Conservation (phyloP, 2,113 vertebrate genomes). For the Vidua macroura region DNA sequence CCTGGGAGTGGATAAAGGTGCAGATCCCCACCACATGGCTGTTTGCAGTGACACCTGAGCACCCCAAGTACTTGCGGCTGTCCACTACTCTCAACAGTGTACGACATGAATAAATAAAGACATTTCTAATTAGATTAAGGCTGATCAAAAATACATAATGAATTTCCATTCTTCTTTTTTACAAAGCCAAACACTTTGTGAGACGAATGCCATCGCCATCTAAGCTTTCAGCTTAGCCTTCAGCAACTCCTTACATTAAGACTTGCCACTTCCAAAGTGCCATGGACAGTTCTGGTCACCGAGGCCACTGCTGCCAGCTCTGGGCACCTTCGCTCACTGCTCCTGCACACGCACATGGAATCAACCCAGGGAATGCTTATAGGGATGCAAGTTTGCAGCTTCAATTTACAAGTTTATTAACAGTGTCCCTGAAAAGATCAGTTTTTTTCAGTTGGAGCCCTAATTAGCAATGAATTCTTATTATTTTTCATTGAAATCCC, state of each 20-base stretch:
- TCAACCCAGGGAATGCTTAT: neutral
- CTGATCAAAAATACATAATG: neutral
- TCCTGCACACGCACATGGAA: neutral
- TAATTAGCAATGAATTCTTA: conserved; percentile 67
- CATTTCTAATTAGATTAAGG: neutral
- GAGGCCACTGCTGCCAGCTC: neutral
- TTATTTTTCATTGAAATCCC: conserved; percentile 46
- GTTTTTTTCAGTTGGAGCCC: conserved; percentile 46
- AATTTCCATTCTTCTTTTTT: neutral
- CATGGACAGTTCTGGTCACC: rapidly evolving
- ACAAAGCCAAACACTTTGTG: neutral
- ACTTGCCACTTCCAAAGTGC: neutral
- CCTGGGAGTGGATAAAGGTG: neutral
- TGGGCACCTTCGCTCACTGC: rapidly evolving
- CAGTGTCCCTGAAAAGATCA: neutral
- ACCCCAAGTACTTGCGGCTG: neutral
- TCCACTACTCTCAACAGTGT: neutral
- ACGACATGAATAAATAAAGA: neutral
- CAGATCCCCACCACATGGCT: neutral
- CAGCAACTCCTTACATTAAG: neutral
- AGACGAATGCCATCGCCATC: neutral
- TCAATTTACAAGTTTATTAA: conserved; percentile 53
- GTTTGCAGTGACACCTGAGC: neutral
- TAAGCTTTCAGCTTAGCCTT: neutral
- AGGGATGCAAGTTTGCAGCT: neutral